Evolutionary conservation across 37 sponge, comb jelly and placozoan species (phyloP).

Genomic region (Oscarella lobularis): DNA sequence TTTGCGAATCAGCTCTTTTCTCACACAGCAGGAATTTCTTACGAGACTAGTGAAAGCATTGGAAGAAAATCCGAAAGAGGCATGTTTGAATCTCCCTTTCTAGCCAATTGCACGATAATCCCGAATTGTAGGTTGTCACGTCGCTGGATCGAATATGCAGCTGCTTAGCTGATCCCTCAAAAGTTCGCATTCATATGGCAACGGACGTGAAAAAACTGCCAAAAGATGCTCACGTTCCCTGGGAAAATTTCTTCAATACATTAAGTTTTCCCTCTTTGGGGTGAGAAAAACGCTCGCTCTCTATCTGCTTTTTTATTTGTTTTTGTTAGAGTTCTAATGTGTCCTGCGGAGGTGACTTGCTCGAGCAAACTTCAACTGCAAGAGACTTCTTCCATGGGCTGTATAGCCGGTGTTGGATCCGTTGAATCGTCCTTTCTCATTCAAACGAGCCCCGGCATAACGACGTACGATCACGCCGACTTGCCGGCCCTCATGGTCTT

Average conservation of each 20-base stretch:
- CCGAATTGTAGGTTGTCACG: not conserved
- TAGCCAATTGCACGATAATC: not conserved
- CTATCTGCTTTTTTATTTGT: too few relatives aligned
- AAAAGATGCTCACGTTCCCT: not conserved
- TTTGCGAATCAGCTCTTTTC: not conserved
- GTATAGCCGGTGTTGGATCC: slow-evolving; percentile 48
- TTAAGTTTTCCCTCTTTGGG: not conserved
- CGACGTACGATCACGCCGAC: slow-evolving; percentile 39
- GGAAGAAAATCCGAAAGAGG: not conserved
- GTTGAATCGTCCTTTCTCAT: slow-evolving; percentile 75
- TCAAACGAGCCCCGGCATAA: slow-evolving; percentile 32
- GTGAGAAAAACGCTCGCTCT: too few relatives aligned
- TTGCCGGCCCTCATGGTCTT: slow-evolving; percentile 61
- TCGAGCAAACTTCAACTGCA: too few relatives aligned
- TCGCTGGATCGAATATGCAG: not conserved
- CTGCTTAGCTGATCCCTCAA: not conserved
- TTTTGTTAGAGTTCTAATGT: too few relatives aligned
- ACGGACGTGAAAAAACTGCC: not conserved
- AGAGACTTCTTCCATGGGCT: slow-evolving; percentile 11
- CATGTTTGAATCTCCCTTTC: not conserved
- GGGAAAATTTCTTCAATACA: not conserved
- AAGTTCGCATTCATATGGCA: not conserved
- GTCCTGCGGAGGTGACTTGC: too few relatives aligned
- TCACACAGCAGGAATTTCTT: not conserved
- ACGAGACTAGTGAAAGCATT: not conserved